Evolutionary conservation across 2,113 vertebrate species (phyloP).

Genomic region (Brachyhypopomus occidentalis): DNA sequence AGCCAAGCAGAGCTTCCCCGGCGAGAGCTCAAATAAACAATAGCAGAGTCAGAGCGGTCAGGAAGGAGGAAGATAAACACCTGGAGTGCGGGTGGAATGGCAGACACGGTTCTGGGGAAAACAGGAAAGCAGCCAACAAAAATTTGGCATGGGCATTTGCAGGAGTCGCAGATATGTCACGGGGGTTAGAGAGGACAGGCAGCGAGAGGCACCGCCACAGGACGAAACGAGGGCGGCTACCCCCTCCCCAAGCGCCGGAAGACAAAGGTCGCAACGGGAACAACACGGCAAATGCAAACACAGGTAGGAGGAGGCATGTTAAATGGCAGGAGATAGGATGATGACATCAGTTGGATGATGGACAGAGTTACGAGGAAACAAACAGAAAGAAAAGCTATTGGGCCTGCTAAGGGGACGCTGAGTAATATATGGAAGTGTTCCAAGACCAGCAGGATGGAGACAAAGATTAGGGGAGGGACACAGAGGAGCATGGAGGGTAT

Average conservation of each 20-base stretch:
- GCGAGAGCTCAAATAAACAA: not conserved
- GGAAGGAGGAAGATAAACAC: not conserved
- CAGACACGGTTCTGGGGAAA: not conserved
- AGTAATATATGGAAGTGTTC: too few species aligned
- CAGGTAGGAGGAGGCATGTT: slow-evolving; percentile 1
- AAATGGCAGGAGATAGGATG: not conserved
- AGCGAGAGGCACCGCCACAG: not conserved
- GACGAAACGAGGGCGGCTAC: slow-evolving; percentile 60
- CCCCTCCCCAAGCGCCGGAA: slow-evolving; percentile 62
- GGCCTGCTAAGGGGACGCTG: too few species aligned
- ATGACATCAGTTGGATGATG: too few species aligned
- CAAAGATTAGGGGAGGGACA: too few species aligned
- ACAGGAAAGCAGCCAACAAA: not conserved
- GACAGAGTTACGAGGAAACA: not conserved
- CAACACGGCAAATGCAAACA: slow-evolving; percentile 40
- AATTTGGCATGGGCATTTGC: too few species aligned
- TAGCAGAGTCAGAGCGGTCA: not conserved
- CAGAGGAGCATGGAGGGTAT: too few species aligned
- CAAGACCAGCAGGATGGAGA: too few species aligned
- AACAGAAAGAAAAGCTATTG: slow-evolving; percentile 35
- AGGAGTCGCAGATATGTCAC: not conserved
- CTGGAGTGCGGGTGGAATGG: not conserved
- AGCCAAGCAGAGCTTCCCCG: slow-evolving; percentile 48
- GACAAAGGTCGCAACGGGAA: slow-evolving; percentile 40
- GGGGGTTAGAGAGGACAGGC: too few species aligned